A percentile compares a stretch with the other conserved stretches of the same genome.
phyloP scores from a whole-genome alignment of 2,797 vertebrate genomes.

The Florisuga fusca region DNA sequence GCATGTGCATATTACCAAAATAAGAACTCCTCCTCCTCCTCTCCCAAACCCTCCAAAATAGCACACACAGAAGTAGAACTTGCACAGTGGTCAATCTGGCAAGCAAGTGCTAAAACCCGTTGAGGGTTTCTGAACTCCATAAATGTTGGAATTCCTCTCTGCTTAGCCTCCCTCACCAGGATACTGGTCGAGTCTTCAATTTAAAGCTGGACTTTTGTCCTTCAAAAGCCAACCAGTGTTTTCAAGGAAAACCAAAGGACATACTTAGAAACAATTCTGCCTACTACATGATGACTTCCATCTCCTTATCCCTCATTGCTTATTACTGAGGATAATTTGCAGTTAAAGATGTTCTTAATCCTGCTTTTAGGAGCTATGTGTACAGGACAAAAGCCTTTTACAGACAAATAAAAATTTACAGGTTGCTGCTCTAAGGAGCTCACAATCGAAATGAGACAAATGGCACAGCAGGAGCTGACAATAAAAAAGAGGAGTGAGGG shows the following conservation, averaged over 20 bases:
- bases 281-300: not conserved
- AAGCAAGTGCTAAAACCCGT: not conserved
- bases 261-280: constrained; percentile 9
- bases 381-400: not conserved
- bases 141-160: constrained; percentile 3
- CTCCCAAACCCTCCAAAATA: not conserved
- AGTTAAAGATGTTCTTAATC: not conserved
- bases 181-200: not conserved
- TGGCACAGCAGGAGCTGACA: constrained; percentile 12
- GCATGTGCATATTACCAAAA: not conserved
- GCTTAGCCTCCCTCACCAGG: not conserved
- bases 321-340: not conserved
- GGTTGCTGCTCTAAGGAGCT: not conserved
- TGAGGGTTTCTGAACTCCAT: not conserved
- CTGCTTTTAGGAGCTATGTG: not conserved
- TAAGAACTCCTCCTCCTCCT: not conserved
- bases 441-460: constrained; percentile 4
- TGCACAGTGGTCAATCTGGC: not conserved
- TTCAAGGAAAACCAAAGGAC: constrained; percentile 50
- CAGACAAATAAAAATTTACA: not conserved
- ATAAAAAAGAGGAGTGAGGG: not conserved
- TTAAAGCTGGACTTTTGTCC: not conserved
- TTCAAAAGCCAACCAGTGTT: constrained; percentile 36
- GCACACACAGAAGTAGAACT: not conserved
- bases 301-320: not conserved